These are phyloP conservation scores for Stichodactyla mertensii DNA, from an alignment of 64 coral and sea anemone species.

Conservation along the genomic window DNA sequence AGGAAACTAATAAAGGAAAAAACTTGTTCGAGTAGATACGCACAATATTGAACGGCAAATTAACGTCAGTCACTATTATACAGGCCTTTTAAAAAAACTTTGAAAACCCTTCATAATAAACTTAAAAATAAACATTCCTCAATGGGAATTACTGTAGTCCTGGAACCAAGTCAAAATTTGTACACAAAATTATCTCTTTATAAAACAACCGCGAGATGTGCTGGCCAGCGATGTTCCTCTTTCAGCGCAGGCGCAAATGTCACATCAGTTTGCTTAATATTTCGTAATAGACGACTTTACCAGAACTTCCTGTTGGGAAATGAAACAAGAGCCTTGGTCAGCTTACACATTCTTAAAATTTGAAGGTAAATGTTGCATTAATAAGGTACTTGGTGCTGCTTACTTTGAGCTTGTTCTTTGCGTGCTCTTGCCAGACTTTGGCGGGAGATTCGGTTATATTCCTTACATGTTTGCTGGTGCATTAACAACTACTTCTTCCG, in stretches of 20 bases:
- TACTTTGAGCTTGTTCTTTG: too few relatives aligned
- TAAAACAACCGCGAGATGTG: neutral
- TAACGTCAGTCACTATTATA: neutral
- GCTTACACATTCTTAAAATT: too few relatives aligned
- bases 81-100: neutral
- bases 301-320: slow-evolving; percentile 41
- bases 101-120: neutral
- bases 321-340: neutral
- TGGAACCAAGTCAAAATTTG: neutral
- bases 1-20: too few relatives aligned
- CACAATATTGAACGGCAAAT: too few relatives aligned
- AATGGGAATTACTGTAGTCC: neutral
- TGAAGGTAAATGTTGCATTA: too few relatives aligned
- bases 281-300: slow-evolving; percentile 78
- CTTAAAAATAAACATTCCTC: neutral
- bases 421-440: too few relatives aligned
- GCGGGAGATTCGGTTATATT: too few relatives aligned
- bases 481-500: too few relatives aligned
- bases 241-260: neutral
- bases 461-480: too few relatives aligned
- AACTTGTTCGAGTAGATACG: too few relatives aligned
- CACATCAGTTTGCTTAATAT: slow-evolving; percentile 58
- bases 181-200: neutral
- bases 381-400: too few relatives aligned
- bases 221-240: neutral